Evolutionary conservation across 2,888 invertebrate genomes (phyloP).

Genomic region (Leucophora obtusa): DNA sequence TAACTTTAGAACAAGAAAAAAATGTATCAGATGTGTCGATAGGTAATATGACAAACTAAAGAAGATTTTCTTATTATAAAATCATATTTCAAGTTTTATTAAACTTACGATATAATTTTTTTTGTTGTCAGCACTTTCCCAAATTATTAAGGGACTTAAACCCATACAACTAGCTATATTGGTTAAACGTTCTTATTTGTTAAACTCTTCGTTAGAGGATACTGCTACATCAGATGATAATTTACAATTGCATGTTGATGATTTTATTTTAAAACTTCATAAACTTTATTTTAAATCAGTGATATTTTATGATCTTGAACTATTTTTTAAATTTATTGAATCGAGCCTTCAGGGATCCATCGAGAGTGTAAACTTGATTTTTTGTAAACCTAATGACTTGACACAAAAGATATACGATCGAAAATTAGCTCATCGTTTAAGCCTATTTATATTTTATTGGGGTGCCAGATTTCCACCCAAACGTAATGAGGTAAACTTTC

Average conservation of each 20-base stretch:
- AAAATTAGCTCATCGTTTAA: slow-evolving; percentile 74
- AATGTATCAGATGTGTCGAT: slow-evolving; percentile 72
- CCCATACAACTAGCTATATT: slow-evolving; percentile 73
- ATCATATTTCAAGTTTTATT: neutral
- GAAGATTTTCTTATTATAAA: neutral
- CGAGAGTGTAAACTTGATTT: slow-evolving; percentile 76
- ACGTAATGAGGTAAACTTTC: slow-evolving; percentile 71
- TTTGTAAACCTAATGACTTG: slow-evolving; percentile 73
- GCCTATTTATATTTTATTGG: slow-evolving; percentile 85
- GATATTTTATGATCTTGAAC: slow-evolving; percentile 73
- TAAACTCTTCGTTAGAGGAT: slow-evolving; percentile 12
- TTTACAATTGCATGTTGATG: slow-evolving; percentile 71
- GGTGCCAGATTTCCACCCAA: slow-evolving; percentile 80
- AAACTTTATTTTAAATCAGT: slow-evolving; percentile 72
- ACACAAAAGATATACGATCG: slow-evolving; percentile 71
- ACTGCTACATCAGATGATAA: slow-evolving; percentile 46
- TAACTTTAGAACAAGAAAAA: slow-evolving; percentile 62
- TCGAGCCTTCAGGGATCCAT: slow-evolving; percentile 72
- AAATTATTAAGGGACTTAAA: slow-evolving; percentile 75
- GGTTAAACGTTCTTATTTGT: slow-evolving; percentile 42
- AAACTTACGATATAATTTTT: neutral
- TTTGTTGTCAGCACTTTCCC: slow-evolving; percentile 71
- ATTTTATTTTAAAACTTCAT: slow-evolving; percentile 75
- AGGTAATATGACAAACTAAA: slow-evolving; percentile 64
- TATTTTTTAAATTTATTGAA: slow-evolving; percentile 75